Percentiles rank a stretch among this genome's conserved stretches.
phyloP scores from a whole-genome alignment of 2,113 vertebrate species.

The Aix galericulata region DNA sequence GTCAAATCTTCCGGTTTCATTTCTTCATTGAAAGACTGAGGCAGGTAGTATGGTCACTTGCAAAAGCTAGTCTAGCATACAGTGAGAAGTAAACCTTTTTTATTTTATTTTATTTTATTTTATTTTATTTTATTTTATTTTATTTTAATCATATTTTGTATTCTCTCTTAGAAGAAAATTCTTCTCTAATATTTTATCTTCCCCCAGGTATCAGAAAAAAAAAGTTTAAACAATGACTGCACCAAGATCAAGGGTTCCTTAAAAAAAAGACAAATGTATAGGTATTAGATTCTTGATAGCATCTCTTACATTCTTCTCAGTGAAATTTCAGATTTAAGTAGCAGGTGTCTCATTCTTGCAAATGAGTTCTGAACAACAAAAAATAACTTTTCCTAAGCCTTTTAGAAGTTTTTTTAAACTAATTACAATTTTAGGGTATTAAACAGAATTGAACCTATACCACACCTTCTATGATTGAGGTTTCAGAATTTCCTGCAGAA shows the following conservation, averaged over 20 bases:
- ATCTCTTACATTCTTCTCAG: background rate
- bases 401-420: background rate
- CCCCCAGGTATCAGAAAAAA: background rate
- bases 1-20: background rate
- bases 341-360: conserved; percentile 1
- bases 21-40: background rate
- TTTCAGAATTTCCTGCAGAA: background rate
- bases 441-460: background rate
- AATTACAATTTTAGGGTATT: background rate
- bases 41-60: background rate
- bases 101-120: too few species aligned
- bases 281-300: background rate
- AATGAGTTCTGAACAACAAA: background rate
- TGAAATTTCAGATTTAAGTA: conserved; percentile 33
- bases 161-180: background rate
- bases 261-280: background rate
- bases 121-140: too few species aligned
- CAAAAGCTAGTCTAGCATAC: background rate
- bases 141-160: background rate
- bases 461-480: background rate
- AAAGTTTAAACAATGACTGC: background rate
- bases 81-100: background rate
- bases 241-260: background rate
- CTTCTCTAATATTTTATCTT: background rate
- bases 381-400: background rate